These are phyloP conservation scores for Todiramphus saurophagus DNA, from an alignment of 2,113 vertebrate species.

Conservation along the genomic window DNA sequence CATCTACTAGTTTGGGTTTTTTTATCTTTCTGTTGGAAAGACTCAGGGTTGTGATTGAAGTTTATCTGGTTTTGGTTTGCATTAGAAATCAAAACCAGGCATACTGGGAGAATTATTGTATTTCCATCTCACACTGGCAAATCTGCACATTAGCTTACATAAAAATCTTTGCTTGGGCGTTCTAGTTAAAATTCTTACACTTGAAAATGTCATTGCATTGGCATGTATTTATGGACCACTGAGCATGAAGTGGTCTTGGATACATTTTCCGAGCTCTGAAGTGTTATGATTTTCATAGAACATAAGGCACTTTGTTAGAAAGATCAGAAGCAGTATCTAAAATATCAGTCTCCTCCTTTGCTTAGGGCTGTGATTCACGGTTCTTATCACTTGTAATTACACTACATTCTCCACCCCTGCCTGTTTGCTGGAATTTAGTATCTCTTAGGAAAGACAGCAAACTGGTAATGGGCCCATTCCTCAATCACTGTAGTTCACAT, in stretches of 20 bases:
- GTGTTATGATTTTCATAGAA: neutral
- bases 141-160: neutral
- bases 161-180: neutral
- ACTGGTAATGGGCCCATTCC: neutral
- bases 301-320: neutral
- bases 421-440: neutral
- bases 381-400: neutral
- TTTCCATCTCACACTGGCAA: neutral
- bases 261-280: neutral
- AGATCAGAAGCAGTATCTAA: neutral
- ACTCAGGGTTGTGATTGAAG: neutral
- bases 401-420: neutral
- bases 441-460: neutral
- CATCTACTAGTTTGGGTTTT: neutral
- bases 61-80: neutral
- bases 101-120: neutral
- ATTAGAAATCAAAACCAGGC: neutral
- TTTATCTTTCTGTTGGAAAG: neutral
- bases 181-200: neutral
- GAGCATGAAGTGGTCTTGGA: neutral
- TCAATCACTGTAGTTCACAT: neutral
- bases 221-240: neutral
- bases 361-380: conserved; percentile 12
- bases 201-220: neutral
- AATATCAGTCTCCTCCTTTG: neutral